These are phyloP conservation scores for Leptinotarsa undecemlineata DNA, from an alignment of 1,140 invertebrate species.

Conservation along the genomic window DNA sequence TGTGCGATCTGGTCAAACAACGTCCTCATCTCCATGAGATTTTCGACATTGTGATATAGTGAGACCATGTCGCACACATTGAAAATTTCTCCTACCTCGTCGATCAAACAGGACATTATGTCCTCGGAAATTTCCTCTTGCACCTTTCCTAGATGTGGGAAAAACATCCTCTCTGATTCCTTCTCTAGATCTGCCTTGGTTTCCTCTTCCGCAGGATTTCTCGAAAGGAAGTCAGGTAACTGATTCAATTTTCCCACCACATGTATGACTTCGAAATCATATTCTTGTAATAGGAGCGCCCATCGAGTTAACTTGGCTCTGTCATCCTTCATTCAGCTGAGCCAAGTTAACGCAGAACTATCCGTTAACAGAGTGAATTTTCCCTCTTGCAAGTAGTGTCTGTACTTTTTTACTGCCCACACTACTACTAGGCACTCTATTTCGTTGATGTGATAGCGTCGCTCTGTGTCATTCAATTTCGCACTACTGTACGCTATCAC, in stretches of 20 bases:
- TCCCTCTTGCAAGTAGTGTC: not conserved
- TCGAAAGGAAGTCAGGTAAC: conserved; percentile 37
- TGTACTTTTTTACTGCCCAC: not conserved
- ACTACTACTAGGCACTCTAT: not conserved
- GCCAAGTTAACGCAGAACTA: conserved; percentile 47
- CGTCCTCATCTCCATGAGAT: not conserved
- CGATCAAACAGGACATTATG: not conserved
- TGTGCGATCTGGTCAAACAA: not conserved
- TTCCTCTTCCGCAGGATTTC: not conserved
- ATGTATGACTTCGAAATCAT: conserved; percentile 39
- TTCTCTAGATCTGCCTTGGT: not conserved
- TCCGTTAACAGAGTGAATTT: too few species aligned
- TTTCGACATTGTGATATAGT: not conserved
- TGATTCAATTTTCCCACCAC: conserved; percentile 40
- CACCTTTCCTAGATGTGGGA: not conserved
- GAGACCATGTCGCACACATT: not conserved
- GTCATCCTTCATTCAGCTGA: conserved; percentile 36
- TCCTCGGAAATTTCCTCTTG: not conserved
- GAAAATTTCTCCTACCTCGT: not conserved
- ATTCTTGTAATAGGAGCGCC: conserved; percentile 45
- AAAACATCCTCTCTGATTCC: not conserved
- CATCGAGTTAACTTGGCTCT: conserved; percentile 47
- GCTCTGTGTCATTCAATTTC: not conserved
- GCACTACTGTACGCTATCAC: not conserved
- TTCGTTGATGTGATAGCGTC: too few species aligned